Conservation (phyloP, 2,113 vertebrate genomes). For the Apistogramma diplotaenia region DNA sequence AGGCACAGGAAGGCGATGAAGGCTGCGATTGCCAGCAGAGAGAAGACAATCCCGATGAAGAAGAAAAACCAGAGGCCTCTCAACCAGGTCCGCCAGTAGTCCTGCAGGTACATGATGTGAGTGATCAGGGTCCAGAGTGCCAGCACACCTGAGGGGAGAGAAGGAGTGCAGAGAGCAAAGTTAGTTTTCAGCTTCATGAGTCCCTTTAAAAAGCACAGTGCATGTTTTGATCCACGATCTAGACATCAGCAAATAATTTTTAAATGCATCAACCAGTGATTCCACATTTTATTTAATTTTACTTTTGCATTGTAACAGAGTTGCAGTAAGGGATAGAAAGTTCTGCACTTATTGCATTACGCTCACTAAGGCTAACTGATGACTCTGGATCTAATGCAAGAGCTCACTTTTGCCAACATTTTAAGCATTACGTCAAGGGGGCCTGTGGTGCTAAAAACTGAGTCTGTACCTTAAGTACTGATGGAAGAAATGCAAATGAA, state of each 20-base stretch:
- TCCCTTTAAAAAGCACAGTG: background rate
- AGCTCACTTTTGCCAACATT: background rate
- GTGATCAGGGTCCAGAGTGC: conserved; percentile 93
- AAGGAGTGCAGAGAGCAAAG: background rate
- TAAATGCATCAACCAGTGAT: background rate
- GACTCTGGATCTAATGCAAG: background rate
- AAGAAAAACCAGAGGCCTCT: conserved; percentile 93
- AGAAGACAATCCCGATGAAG: conserved; percentile 83
- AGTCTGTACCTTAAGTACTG: background rate
- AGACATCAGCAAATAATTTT: background rate
- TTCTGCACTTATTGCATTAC: background rate
- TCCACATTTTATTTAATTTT: background rate
- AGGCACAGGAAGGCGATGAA: conserved; percentile 85
- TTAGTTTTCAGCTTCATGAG: background rate
- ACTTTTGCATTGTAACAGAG: background rate
- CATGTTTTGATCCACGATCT: background rate
- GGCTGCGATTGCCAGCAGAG: conserved; percentile 77
- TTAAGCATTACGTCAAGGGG: background rate
- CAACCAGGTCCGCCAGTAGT: conserved; percentile 96
- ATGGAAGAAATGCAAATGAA: background rate
- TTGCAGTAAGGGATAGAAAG: background rate
- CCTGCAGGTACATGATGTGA: conserved; percentile 95
- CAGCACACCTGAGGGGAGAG: conserved; percentile 83
- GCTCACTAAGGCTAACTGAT: background rate
- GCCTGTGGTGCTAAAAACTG: background rate